Conservation (phyloP, 2,888 invertebrate species). For the Schizaphis graminum region DNA sequence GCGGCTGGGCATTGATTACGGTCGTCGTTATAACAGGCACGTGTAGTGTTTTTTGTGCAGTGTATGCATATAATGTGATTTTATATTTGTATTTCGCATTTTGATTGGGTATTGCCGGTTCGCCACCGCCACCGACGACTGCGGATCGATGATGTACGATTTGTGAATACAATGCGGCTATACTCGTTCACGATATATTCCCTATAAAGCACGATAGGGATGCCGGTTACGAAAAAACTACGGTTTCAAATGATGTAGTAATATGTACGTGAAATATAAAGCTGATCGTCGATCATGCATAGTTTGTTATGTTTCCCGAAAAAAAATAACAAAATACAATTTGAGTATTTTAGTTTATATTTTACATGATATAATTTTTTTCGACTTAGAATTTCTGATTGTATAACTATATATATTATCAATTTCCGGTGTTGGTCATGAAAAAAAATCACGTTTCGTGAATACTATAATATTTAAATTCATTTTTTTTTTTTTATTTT, state of each 20-base stretch:
- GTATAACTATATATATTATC: neutral
- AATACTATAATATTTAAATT: neutral
- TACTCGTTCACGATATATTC: neutral
- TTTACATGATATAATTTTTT: neutral
- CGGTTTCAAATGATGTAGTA: neutral
- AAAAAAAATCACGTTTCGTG: neutral
- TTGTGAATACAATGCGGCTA: neutral
- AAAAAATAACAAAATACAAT: neutral
- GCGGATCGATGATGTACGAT: neutral
- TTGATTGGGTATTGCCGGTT: neutral
- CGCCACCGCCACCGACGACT: neutral
- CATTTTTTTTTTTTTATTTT: neutral
- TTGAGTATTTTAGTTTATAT: neutral
- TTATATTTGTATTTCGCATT: neutral
- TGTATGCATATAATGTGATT: neutral
- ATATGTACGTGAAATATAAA: neutral
- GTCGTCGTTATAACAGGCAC: neutral
- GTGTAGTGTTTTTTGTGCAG: neutral
- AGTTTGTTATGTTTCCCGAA: neutral
- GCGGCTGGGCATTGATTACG: neutral
- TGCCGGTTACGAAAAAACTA: neutral
- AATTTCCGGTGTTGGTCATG: neutral
- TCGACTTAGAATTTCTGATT: neutral
- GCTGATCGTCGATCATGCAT: neutral
- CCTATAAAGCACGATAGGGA: neutral